Conservation (phyloP, 2,113 vertebrate genomes). For the Perca schrenkii region DNA sequence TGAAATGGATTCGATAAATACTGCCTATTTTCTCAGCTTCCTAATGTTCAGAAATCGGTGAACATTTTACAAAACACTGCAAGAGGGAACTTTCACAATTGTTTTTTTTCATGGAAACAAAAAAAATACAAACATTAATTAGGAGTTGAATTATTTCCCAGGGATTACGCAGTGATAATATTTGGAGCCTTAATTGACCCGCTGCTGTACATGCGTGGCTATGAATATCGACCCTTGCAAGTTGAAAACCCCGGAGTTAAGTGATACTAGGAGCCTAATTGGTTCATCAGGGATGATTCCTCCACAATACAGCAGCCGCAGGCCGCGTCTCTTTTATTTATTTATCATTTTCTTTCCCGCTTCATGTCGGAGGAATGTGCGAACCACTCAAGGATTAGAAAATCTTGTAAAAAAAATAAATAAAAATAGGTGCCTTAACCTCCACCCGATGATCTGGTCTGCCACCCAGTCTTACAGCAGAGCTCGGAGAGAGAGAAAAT, state of each 20-base stretch:
- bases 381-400: constrained; percentile 50
- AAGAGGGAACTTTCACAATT: constrained; percentile 48
- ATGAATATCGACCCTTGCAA: constrained; percentile 78
- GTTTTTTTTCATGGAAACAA: constrained; percentile 49
- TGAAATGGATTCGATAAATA: constrained; percentile 69
- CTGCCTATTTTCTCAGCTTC: constrained; percentile 52
- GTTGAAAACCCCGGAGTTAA: constrained; percentile 78
- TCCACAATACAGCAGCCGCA: constrained; percentile 68
- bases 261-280: constrained; percentile 77
- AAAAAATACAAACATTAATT: constrained; percentile 49
- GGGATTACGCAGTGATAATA: constrained; percentile 61
- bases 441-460: constrained; percentile 63
- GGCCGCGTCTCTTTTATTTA: constrained; percentile 46
- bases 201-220: constrained; percentile 64
- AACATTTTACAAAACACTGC: constrained; percentile 44
- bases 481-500: neutral
- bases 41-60: constrained; percentile 39
- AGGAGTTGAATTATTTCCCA: constrained; percentile 66
- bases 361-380: constrained; percentile 59
- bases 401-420: constrained; percentile 61
- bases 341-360: constrained; percentile 48
- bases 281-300: constrained; percentile 77
- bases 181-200: constrained; percentile 72
- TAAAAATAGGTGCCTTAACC: constrained; percentile 50
- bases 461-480: constrained; percentile 60